Evolutionary conservation across 2,113 vertebrate genomes (phyloP).

Genomic region (Phalacrocorax pelagicus): DNA sequence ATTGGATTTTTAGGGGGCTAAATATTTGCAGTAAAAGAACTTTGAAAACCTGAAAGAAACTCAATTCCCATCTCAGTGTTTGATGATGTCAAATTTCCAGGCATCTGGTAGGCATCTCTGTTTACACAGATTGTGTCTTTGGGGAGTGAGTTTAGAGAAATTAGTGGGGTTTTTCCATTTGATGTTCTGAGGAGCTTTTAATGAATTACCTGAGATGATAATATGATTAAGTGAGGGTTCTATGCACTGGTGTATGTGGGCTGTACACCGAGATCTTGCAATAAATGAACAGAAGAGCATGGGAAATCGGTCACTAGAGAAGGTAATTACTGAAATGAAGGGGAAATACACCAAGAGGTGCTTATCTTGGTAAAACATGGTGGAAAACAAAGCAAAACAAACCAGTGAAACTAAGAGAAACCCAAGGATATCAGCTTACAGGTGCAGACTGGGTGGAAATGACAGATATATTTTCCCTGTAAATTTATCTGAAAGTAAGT

Average conservation of each 20-base stretch:
- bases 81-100: neutral
- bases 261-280: neutral
- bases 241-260: neutral
- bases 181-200: neutral
- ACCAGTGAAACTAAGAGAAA: neutral
- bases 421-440: conserved; percentile 8
- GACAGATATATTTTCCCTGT: neutral
- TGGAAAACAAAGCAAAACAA: conserved; percentile 39
- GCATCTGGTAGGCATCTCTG: neutral
- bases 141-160: neutral
- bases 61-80: neutral
- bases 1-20: neutral
- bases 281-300: neutral
- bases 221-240: neutral
- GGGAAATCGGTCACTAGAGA: conserved; percentile 29
- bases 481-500: neutral
- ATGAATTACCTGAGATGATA: neutral
- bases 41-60: neutral
- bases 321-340: conserved; percentile 34
- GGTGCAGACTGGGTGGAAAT: neutral
- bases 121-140: neutral
- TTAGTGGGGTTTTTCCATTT: neutral
- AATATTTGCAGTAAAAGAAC: neutral
- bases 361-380: conserved; percentile 35
- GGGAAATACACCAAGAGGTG: neutral